Evolutionary conservation across 23 tunicate species (phyloP).

Genomic region (Ciona savignyi): DNA sequence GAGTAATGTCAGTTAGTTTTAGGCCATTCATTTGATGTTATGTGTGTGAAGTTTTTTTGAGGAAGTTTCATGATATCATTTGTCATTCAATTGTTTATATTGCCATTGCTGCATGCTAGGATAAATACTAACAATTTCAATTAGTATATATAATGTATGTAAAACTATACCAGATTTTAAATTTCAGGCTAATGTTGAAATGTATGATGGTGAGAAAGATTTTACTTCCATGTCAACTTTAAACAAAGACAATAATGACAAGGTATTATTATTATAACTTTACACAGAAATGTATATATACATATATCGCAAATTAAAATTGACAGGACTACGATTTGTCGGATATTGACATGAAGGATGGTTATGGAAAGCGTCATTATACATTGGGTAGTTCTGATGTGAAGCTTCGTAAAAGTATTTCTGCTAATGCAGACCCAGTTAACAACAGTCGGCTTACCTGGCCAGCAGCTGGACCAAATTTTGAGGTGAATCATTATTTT

Average conservation of each 20-base stretch:
- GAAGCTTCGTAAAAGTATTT: constrained; percentile 24
- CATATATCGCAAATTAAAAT: background rate
- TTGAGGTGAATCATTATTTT: constrained; percentile 31
- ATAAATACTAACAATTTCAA: too few species aligned
- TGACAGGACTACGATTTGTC: constrained; percentile 53
- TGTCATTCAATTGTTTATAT: too few species aligned
- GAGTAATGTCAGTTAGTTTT: too few species aligned
- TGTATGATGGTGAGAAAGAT: background rate
- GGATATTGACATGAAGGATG: constrained; percentile 88
- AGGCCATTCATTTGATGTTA: too few species aligned
- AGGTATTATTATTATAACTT: background rate
- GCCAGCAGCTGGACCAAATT: constrained; percentile 61
- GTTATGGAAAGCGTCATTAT: constrained; percentile 84
- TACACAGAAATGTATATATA: background rate
- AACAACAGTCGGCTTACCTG: constrained; percentile 36
- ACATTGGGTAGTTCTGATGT: constrained; percentile 86
- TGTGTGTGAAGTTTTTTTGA: too few species aligned
- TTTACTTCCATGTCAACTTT: background rate
- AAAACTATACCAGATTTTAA: background rate
- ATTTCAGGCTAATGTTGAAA: background rate
- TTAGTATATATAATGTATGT: too few species aligned
- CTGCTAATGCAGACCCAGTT: constrained; percentile 16
- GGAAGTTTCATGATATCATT: too few species aligned
- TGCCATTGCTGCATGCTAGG: too few species aligned
- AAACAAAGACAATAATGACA: background rate